Evolutionary conservation across 2,113 vertebrate species (phyloP).

Genomic region (Struthio camelus): DNA sequence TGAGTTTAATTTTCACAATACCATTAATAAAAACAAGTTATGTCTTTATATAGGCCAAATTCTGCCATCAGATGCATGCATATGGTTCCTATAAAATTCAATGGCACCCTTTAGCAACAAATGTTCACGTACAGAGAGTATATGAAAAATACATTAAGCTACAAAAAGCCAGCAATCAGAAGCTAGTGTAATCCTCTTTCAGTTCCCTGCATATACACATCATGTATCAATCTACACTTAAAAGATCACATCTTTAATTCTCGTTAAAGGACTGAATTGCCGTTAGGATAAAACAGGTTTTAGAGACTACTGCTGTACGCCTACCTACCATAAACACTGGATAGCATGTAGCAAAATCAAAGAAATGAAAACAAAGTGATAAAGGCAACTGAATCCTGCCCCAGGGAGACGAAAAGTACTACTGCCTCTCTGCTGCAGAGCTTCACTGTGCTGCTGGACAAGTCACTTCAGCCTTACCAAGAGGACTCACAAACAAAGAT

Average conservation of each 20-base stretch:
- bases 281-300: not conserved
- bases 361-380: not conserved
- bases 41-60: not conserved
- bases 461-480: not conserved
- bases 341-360: not conserved
- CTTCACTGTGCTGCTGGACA: not conserved
- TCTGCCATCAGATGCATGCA: not conserved
- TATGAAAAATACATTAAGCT: conserved; percentile 25
- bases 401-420: not conserved
- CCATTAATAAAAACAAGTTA: conserved; percentile 3
- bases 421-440: not conserved
- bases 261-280: not conserved
- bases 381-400: not conserved
- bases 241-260: conserved; percentile 8
- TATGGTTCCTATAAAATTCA: not conserved
- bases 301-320: not conserved
- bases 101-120: not conserved
- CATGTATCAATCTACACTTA: not conserved
- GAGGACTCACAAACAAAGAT: not conserved
- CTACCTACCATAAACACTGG: not conserved
- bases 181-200: conserved; percentile 1
- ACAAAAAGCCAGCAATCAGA: conserved; percentile 44
- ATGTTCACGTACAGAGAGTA: not conserved
- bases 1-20: not conserved
- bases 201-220: not conserved